Conservation (phyloP, 2,888 invertebrate species). For the Selenia dentaria region DNA sequence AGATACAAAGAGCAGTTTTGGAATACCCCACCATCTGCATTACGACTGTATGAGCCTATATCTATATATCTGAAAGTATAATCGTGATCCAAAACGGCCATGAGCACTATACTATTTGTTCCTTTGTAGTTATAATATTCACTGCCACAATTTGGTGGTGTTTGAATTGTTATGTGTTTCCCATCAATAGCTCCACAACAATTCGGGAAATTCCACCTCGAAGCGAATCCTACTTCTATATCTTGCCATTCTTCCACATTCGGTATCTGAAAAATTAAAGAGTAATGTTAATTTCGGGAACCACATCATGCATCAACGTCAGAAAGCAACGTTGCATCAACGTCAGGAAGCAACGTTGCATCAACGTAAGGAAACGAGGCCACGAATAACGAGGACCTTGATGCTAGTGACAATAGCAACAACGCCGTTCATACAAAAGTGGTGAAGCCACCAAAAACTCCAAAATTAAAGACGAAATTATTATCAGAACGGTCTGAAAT, state of each 20-base stretch:
- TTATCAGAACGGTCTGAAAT: constrained; percentile 24
- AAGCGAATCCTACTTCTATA: constrained; percentile 19
- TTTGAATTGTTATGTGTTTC: constrained; percentile 14
- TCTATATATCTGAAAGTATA: constrained; percentile 20
- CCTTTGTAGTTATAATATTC: constrained; percentile 17
- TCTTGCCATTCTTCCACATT: constrained; percentile 24
- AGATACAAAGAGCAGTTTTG: constrained; percentile 13
- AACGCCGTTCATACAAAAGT: constrained; percentile 23
- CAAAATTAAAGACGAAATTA: constrained; percentile 25
- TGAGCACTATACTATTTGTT: constrained; percentile 33
- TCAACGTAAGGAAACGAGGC: constrained; percentile 17
- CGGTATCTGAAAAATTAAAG: constrained; percentile 28
- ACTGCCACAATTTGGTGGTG: constrained; percentile 12
- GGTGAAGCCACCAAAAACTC: constrained; percentile 24
- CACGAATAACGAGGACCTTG: constrained; percentile 28
- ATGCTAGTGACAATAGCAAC: constrained; percentile 31
- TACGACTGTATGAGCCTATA: too few relatives aligned
- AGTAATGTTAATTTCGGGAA: constrained; percentile 27
- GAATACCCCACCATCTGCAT: constrained; percentile 14
- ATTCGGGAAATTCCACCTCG: constrained; percentile 39
- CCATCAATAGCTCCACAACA: constrained; percentile 39
- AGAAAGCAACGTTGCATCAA: constrained; percentile 21
- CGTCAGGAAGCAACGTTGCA: constrained; percentile 12
- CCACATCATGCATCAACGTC: too few relatives aligned
- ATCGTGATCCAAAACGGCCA: constrained; percentile 43